Evolutionary conservation across 2,797 vertebrate species (phyloP).

Genomic region (Octomys mimax): DNA sequence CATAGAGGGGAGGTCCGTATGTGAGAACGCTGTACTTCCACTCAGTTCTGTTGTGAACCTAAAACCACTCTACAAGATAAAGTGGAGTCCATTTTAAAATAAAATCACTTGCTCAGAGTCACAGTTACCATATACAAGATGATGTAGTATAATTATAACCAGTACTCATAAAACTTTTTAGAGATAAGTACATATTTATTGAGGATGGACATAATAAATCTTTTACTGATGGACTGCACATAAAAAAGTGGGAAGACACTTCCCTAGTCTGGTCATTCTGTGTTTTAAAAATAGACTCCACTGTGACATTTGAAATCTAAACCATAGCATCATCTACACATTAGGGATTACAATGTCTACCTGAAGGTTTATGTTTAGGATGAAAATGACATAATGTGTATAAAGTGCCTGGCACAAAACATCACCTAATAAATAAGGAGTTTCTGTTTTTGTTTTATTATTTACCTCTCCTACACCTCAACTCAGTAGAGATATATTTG

Average conservation of each 20-base stretch:
- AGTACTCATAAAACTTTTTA: slow-evolving; percentile 24
- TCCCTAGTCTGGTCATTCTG: neutral
- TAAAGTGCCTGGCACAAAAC: slow-evolving; percentile 14
- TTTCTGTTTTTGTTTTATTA: neutral
- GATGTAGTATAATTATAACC: neutral
- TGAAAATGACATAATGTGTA: slow-evolving; percentile 18
- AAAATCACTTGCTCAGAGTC: neutral
- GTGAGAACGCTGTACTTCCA: neutral
- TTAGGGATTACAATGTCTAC: neutral
- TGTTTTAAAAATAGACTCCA: neutral
- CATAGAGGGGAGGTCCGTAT: neutral
- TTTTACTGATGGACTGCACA: neutral
- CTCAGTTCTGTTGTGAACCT: neutral
- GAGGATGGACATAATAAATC: neutral
- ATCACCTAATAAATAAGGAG: neutral
- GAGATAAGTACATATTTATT: neutral
- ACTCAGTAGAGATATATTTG: neutral
- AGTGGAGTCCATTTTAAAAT: neutral
- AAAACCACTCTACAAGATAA: neutral
- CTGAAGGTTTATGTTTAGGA: slow-evolving; percentile 9
- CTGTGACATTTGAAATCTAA: neutral
- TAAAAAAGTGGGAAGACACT: neutral
- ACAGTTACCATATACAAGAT: neutral
- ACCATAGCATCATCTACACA: neutral
- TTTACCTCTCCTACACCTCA: neutral